Percentiles rank a stretch among this genome's conserved stretches.
Conservation (phyloP, 2,113 vertebrate species). For the Ceyx melanurus region DNA sequence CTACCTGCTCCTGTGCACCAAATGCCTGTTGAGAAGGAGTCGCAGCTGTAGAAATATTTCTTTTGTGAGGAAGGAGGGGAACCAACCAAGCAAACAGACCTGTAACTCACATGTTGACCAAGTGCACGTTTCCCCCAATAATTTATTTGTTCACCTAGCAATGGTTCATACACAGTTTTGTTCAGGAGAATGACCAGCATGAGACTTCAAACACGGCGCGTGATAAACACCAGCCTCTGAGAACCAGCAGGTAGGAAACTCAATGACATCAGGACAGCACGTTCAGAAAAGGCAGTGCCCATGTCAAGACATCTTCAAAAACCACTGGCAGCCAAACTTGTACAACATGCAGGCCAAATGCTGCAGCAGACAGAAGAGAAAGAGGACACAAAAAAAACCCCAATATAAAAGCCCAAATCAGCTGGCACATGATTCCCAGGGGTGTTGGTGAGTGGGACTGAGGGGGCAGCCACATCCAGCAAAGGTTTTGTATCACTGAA, state of each 20-base stretch:
- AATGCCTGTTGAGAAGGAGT: not conserved
- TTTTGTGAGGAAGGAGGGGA: too few species aligned
- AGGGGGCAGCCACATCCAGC: not conserved
- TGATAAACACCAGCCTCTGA: not conserved
- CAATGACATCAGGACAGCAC: not conserved
- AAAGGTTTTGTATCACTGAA: not conserved
- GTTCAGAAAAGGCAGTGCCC: not conserved
- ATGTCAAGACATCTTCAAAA: not conserved
- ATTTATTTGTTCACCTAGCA: conserved; percentile 53
- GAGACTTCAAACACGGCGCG: not conserved
- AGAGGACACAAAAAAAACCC: not conserved
- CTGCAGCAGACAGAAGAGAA: not conserved
- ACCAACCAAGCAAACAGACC: not conserved
- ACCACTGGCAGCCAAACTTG: not conserved
- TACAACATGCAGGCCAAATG: not conserved
- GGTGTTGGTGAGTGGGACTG: fast-evolving
- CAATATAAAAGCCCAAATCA: not conserved
- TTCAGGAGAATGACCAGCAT: conserved; percentile 12
- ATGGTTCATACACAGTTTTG: conserved; percentile 13
- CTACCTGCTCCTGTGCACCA: not conserved
- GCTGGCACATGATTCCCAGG: not conserved
- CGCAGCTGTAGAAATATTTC: not conserved
- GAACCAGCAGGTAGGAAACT: not conserved
- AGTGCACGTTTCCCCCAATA: not conserved
- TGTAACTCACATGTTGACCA: not conserved